These are phyloP conservation scores for Cryptoprocta ferox DNA, from an alignment of 2,797 vertebrate species.

Conservation along the genomic window DNA sequence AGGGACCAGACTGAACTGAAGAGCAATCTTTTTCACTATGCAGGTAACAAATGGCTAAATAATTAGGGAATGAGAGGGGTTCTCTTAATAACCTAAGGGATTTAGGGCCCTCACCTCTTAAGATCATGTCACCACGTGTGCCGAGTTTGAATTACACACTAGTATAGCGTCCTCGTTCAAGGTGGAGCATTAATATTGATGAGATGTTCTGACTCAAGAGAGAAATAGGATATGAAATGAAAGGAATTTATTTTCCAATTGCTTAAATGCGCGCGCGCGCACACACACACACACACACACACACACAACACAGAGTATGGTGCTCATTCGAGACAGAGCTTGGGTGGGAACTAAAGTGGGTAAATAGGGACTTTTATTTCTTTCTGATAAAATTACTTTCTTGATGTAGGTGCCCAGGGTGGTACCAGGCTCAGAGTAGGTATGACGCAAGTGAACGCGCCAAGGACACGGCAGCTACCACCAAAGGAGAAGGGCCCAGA, in stretches of 20 bases:
- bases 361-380: background rate
- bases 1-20: slow-evolving; percentile 53
- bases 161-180: slow-evolving; percentile 73
- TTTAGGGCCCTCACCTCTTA: slow-evolving; percentile 68
- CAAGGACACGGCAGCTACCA: background rate
- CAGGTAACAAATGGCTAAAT: slow-evolving; percentile 76
- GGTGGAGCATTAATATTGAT: slow-evolving; percentile 79
- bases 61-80: slow-evolving; percentile 72
- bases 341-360: background rate
- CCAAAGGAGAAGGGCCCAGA: background rate
- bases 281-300: background rate
- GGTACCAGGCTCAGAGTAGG: background rate
- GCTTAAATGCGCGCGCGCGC: background rate
- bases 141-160: slow-evolving; percentile 75
- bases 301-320: background rate
- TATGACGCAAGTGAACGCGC: background rate
- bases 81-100: slow-evolving; percentile 81
- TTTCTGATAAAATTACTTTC: slow-evolving; percentile 4
- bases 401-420: background rate
- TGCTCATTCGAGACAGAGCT: background rate
- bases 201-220: slow-evolving; percentile 64
- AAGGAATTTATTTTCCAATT: slow-evolving; percentile 67
- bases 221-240: slow-evolving; percentile 58
- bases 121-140: slow-evolving; percentile 75
- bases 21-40: slow-evolving; percentile 62